These are phyloP conservation scores for Microcebus ravelobensis DNA, from an alignment of 2,113 vertebrate species.

Conservation along the genomic window DNA sequence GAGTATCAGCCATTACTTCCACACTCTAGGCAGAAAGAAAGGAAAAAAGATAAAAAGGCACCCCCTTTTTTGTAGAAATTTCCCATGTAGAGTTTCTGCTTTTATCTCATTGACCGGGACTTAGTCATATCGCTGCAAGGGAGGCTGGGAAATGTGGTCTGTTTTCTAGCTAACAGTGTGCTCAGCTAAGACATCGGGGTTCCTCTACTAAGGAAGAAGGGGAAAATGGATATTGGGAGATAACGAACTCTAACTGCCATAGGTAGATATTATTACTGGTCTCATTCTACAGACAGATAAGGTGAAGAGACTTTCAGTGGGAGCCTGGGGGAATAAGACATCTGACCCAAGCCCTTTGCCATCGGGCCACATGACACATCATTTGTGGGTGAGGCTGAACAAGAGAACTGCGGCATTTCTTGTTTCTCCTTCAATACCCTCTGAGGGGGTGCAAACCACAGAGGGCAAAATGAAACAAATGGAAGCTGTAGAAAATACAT, in stretches of 20 bases:
- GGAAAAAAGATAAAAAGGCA: neutral
- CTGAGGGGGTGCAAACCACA: neutral
- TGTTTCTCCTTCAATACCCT: neutral
- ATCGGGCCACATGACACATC: neutral
- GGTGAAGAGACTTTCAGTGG: neutral
- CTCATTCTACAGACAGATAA: neutral
- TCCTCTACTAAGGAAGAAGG: neutral
- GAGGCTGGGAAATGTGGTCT: neutral
- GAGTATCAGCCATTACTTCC: neutral
- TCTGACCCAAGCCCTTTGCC: neutral
- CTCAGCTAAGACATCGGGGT: neutral
- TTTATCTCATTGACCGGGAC: neutral
- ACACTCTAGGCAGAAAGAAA: neutral
- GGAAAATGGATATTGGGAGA: neutral
- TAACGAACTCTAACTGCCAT: neutral
- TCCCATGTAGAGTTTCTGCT: neutral
- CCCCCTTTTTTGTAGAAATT: neutral
- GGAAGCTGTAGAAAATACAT: neutral
- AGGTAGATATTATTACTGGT: neutral
- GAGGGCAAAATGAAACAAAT: slow-evolving; percentile 11
- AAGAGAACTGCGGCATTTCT: neutral
- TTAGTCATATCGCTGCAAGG: neutral
- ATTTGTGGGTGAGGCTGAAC: neutral
- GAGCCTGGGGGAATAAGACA: neutral
- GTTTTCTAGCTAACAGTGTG: neutral